These are phyloP conservation scores for Allacma fusca DNA, from an alignment of 2,888 invertebrate genomes.

Conservation along the genomic window DNA sequence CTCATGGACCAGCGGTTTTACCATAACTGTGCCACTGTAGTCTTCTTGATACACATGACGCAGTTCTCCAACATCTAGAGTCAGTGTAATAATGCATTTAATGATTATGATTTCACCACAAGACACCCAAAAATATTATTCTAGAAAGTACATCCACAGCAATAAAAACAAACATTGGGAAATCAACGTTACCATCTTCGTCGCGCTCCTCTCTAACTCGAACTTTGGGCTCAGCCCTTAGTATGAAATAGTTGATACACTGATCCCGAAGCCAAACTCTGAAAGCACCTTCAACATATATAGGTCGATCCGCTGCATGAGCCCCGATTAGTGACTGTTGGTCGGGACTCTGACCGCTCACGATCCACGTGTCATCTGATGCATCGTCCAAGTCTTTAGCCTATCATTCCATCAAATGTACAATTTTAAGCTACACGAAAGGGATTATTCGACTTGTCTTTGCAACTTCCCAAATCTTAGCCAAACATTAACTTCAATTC, in stretches of 20 bases:
- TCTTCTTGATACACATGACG: constrained; percentile 61
- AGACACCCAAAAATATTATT: too few species aligned
- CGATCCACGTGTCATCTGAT: constrained; percentile 89
- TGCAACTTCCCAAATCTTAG: too few species aligned
- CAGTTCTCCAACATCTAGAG: constrained; percentile 73
- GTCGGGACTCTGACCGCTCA: constrained; percentile 81
- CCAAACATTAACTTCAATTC: too few species aligned
- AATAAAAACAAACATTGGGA: too few species aligned
- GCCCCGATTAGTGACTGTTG: constrained; percentile 76
- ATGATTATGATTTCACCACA: too few species aligned
- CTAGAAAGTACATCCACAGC: too few species aligned
- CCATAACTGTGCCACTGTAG: constrained; percentile 59
- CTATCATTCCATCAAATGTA: constrained; percentile 64
- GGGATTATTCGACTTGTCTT: too few species aligned
- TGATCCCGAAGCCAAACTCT: constrained; percentile 79
- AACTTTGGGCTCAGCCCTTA: constrained; percentile 75
- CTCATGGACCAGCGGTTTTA: constrained; percentile 80
- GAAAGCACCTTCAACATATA: constrained; percentile 87
- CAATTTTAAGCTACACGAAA: not conserved
- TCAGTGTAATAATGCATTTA: too few species aligned
- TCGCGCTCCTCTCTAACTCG: constrained; percentile 67
- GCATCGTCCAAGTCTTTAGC: constrained; percentile 77
- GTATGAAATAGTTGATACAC: constrained; percentile 81
- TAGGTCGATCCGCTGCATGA: constrained; percentile 70
- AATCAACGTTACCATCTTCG: constrained; percentile 74